phyloP scores from a whole-genome alignment of 1,140 invertebrate genomes.

The Steinernema feltiae region DNA sequence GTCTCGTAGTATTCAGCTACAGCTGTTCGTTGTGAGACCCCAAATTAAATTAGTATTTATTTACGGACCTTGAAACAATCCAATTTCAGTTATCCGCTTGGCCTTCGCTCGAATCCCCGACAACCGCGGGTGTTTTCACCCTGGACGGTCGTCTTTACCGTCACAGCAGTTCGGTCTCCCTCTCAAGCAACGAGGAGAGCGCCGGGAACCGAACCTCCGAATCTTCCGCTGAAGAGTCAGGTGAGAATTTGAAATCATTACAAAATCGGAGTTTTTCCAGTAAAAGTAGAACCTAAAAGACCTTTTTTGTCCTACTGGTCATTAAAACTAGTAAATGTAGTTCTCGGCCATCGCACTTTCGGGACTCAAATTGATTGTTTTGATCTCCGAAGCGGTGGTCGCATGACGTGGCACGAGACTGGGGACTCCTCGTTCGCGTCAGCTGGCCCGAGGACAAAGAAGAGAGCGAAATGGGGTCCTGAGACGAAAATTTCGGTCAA shows the following conservation, averaged over 20 bases:
- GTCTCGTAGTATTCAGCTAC: background rate
- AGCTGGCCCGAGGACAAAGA: no score
- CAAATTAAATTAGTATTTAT: background rate
- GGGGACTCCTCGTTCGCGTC: background rate
- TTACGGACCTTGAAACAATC: background rate
- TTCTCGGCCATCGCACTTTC: background rate
- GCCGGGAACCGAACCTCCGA: background rate
- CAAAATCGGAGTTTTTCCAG: background rate
- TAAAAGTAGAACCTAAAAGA: background rate
- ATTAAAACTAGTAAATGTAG: background rate
- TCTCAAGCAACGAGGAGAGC: slow-evolving; percentile 22
- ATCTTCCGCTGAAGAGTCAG: slow-evolving; percentile 23
- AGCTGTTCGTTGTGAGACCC: background rate
- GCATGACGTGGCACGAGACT: slow-evolving; percentile 4
- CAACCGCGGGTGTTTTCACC: slow-evolving; percentile 11
- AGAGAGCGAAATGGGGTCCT: no score
- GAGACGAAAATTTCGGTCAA: no score
- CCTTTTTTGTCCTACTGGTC: no score
- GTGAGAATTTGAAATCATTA: background rate
- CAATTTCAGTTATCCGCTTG: background rate
- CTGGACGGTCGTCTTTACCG: slow-evolving; percentile 13
- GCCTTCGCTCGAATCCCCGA: slow-evolving; percentile 12
- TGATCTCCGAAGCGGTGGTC: background rate
- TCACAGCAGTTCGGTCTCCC: slow-evolving; percentile 22
- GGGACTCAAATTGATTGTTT: background rate